A percentile compares a stretch with the other conserved stretches of the same genome.
Conservation (phyloP, 2,797 vertebrate species). For the Hephaestus fuliginosus region DNA sequence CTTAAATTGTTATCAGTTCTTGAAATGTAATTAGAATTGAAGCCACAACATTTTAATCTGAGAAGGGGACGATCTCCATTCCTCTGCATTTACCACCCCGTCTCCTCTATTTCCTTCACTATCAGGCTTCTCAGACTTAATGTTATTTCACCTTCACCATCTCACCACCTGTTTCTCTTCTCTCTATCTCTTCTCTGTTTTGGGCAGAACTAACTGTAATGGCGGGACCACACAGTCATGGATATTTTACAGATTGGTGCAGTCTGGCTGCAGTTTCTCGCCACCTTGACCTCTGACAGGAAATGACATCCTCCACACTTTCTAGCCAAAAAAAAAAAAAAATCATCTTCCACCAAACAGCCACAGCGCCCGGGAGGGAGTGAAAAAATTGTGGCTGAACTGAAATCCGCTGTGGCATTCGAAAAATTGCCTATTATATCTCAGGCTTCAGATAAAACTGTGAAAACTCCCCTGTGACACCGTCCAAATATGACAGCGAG, state of each 20-base stretch:
- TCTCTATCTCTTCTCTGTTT: conserved; percentile 23
- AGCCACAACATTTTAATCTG: background rate
- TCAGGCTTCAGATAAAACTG: conserved; percentile 20
- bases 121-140: conserved; percentile 17
- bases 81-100: background rate
- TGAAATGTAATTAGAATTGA: background rate
- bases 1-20: background rate
- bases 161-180: conserved; percentile 10
- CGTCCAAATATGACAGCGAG: conserved; percentile 14
- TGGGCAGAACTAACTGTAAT: conserved; percentile 50
- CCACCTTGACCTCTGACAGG: conserved; percentile 50
- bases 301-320: conserved; percentile 61
- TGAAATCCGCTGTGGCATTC: conserved; percentile 42
- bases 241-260: conserved; percentile 50
- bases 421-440: conserved; percentile 44
- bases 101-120: background rate
- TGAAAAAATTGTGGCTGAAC: conserved; percentile 30
- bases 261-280: conserved; percentile 29
- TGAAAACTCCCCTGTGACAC: background rate
- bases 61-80: background rate
- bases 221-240: conserved; percentile 30
- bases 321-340: conserved; percentile 2
- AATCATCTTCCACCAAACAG: conserved; percentile 2
- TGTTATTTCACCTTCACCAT: conserved; percentile 25
- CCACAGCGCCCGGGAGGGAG: background rate